Evolutionary conservation across 2,888 invertebrate genomes (phyloP).

Genomic region (Kuschelorhynchus macadamiae): DNA sequence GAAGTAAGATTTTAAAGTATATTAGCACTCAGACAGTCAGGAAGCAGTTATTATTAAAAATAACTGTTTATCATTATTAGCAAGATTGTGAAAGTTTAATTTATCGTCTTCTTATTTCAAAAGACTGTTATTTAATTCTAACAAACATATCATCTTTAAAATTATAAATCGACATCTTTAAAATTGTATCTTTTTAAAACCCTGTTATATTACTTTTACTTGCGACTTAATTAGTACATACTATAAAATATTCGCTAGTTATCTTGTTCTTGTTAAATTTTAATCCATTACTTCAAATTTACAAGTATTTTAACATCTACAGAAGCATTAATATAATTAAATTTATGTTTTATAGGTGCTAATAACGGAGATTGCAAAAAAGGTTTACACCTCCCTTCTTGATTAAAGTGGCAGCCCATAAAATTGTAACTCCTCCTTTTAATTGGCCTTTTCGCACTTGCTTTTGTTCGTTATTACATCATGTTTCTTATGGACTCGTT

Average conservation of each 20-base stretch:
- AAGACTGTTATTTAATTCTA: no score
- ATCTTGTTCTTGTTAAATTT: slow-evolving; percentile 17
- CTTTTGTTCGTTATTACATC: slow-evolving; percentile 6
- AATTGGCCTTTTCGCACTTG: slow-evolving; percentile 43
- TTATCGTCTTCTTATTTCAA: no score
- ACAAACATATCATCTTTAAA: no score
- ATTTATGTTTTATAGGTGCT: slow-evolving; percentile 13
- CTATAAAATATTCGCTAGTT: slow-evolving; percentile 21
- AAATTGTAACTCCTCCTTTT: slow-evolving; percentile 42
- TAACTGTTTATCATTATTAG: no score
- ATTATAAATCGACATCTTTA: no score
- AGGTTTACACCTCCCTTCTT: slow-evolving; percentile 32
- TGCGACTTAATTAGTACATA: background rate
- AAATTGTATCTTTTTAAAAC: no score
- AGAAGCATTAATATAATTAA: slow-evolving; percentile 9
- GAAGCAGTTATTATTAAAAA: no score
- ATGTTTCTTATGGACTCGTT: background rate
- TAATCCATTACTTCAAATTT: slow-evolving; percentile 23
- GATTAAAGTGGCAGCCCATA: slow-evolving; percentile 39
- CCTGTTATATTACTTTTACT: no score
- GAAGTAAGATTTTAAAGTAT: no score
- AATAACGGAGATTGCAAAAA: slow-evolving; percentile 32
- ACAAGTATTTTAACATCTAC: slow-evolving; percentile 16
- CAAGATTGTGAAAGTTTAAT: no score
- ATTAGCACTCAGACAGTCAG: no score